Evolutionary conservation across 2,888 invertebrate species (phyloP), one percentile per base, ranked within the genome.

Genomic region (Leucophenga montana): DNA sequence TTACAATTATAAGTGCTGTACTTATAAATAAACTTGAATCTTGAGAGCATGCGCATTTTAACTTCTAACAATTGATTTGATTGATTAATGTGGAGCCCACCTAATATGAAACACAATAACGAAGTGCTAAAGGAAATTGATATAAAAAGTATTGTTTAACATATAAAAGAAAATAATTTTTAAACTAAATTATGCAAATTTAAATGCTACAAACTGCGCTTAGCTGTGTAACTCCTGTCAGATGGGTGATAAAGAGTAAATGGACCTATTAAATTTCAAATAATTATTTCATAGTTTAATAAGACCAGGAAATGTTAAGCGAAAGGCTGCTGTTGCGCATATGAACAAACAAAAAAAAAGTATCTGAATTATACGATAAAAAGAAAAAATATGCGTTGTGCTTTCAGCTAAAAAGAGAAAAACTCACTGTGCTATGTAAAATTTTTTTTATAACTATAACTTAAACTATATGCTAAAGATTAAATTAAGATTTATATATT

Each of bases 211-310:
- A 71, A 68, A 67, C 56, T 66, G 68, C 75, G 73, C 75, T 74
- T 78, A 82, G 81, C 78, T 78, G 77, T 78, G 78, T 87, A 88
- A 88, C 88, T 88, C 88, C 85, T 88, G 88, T 88, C 88, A 88
- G 88, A 87, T 88, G 88, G 88, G 88, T 87, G 83, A 87, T 82
- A 85, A 79, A 74, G 27, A 65, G 27, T 48, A 39, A 39, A 39
- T 11, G 11, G 11, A 8, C 11, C 1, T 39, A 39, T 39, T 39
- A 11, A 39, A 39, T 39, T 39, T 39, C 39, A 39, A 39, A 39
- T 39, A 39, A 39, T 11, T 39, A 39, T 39, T 8, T 39, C 11
- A 39, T 8, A 39, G 11, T 39, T 39, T 39, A 39, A 39, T 39
- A 11, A 39, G 39, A 39, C 27, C 27, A 27, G 27, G 27, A 39